phyloP scores from a whole-genome alignment of 2,797 vertebrate species.

The Xyrichtys novacula region DNA sequence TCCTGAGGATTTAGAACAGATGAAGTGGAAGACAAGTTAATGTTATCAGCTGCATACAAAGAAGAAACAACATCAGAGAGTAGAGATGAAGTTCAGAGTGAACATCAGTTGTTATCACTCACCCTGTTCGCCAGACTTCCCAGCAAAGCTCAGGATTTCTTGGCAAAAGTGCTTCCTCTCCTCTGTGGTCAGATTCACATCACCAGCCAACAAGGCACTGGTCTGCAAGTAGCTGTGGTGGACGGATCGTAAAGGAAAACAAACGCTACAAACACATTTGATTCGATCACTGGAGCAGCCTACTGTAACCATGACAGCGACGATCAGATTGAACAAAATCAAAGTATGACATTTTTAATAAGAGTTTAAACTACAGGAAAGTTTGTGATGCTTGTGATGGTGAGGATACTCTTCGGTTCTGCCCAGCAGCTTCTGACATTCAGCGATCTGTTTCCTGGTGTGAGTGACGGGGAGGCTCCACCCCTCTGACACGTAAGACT shows the following conservation, averaged over 20 bases:
- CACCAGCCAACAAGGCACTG: slow-evolving; percentile 93
- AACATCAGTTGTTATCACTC: too few relatives aligned
- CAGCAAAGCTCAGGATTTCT: slow-evolving; percentile 91
- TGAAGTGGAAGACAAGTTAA: too few relatives aligned
- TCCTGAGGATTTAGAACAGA: too few relatives aligned
- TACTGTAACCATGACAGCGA: not conserved
- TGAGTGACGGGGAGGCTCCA: slow-evolving; percentile 95
- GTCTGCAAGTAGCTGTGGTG: slow-evolving; percentile 93
- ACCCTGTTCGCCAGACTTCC: slow-evolving; percentile 83
- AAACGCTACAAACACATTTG: slow-evolving; percentile 4
- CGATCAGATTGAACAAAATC: too few relatives aligned
- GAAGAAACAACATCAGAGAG: too few relatives aligned
- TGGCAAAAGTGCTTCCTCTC: slow-evolving; percentile 93
- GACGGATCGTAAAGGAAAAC: slow-evolving; percentile 82
- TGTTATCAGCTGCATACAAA: too few relatives aligned
- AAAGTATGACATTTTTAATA: too few relatives aligned
- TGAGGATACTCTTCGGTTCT: slow-evolving; percentile 96
- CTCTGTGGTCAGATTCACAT: slow-evolving; percentile 87
- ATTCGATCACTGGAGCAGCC: too few relatives aligned
- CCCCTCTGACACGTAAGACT: slow-evolving; percentile 92
- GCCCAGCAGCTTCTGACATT: slow-evolving; percentile 94
- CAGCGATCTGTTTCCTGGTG: slow-evolving; percentile 93
- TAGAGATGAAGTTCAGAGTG: too few relatives aligned
- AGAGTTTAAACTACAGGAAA: not conserved
- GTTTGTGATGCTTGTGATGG: not conserved